phyloP scores from a whole-genome alignment of 2,113 vertebrate species.

The Fulmarus glacialis region DNA sequence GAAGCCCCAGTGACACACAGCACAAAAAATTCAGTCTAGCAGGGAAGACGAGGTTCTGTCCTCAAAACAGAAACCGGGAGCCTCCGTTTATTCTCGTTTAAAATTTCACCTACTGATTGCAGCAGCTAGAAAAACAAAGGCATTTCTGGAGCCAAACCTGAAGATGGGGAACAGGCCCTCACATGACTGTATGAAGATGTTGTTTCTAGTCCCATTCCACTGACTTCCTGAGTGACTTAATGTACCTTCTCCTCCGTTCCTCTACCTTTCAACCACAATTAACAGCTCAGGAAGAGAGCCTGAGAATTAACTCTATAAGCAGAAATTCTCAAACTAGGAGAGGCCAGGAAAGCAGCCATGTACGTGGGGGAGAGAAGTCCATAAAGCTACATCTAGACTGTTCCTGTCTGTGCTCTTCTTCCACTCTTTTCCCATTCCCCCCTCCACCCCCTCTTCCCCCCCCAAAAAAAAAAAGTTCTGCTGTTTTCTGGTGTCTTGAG shows the following conservation, averaged over 20 bases:
- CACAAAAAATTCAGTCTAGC: neutral
- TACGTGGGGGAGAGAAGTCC: accelerated
- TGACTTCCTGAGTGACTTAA: neutral
- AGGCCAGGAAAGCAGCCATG: neutral
- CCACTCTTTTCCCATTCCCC: neutral
- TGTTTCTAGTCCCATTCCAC: neutral
- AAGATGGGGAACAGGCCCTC: neutral
- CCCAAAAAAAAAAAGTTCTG: neutral
- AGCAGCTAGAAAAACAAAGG: neutral
- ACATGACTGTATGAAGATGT: neutral
- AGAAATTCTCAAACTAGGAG: neutral
- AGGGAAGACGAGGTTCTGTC: neutral
- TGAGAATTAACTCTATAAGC: neutral
- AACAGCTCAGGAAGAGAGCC: neutral
- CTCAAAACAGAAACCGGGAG: neutral
- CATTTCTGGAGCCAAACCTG: neutral
- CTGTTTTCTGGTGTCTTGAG: neutral
- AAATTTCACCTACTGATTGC: neutral
- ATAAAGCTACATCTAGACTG: neutral
- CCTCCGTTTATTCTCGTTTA: neutral
- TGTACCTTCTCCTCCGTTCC: neutral
- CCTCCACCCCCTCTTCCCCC: no score
- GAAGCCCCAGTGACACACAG: accelerated
- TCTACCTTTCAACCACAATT: neutral
- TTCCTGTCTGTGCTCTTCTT: neutral